Conservation (phyloP, 2,888 invertebrate species). For the Nebria brevicollis region DNA sequence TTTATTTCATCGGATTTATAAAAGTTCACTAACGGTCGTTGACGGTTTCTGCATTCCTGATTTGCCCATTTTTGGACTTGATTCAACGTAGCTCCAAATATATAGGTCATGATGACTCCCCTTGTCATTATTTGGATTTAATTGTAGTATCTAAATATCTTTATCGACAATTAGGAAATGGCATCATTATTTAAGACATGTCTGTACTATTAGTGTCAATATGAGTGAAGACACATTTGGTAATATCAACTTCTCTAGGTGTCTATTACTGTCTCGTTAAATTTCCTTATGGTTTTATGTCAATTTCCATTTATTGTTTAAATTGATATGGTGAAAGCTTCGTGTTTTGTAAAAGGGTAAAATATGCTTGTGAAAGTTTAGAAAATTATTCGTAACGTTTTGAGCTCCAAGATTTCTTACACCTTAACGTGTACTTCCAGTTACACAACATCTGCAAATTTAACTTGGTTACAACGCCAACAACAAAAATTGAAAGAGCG, state of each 20-base stretch:
- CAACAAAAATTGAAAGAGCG: constrained; percentile 83
- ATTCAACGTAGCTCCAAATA: not conserved
- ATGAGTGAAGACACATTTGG: constrained; percentile 31
- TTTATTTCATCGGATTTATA: not conserved
- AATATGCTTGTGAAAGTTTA: constrained; percentile 42
- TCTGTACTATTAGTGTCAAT: constrained; percentile 21
- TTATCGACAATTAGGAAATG: not conserved
- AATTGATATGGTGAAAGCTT: constrained; percentile 26
- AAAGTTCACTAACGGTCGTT: constrained; percentile 31
- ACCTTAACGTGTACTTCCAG: constrained; percentile 51
- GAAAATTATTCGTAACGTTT: constrained; percentile 18
- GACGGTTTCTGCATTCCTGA: constrained; percentile 34
- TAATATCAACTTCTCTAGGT: constrained; percentile 29
- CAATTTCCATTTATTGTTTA: not conserved
- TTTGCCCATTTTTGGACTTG: constrained; percentile 27
- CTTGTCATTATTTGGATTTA: not conserved
- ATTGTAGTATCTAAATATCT: not conserved
- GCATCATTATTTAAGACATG: not conserved
- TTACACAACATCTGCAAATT: constrained; percentile 58
- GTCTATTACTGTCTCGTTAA: not conserved
- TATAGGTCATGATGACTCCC: not conserved
- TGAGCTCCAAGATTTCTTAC: not conserved
- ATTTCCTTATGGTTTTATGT: not conserved
- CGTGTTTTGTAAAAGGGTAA: constrained; percentile 32
- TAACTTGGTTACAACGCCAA: constrained; percentile 85